Percentiles rank a stretch among this genome's conserved stretches.
phyloP scores from a whole-genome alignment of 1,140 invertebrate species.

The Aphelenchoides fujianensis region DNA sequence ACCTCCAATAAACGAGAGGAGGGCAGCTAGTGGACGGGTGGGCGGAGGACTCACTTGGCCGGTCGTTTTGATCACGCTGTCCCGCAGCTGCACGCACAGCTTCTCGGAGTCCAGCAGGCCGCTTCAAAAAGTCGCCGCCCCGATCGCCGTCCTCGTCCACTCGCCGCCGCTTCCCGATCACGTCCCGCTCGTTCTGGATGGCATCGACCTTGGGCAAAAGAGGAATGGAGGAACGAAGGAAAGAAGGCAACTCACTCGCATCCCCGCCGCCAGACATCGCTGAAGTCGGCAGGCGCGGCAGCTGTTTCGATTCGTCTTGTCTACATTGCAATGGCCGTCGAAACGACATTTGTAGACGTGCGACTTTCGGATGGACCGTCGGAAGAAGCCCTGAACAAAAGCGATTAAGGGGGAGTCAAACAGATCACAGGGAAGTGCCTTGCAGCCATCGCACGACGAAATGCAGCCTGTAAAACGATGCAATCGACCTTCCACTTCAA shows the following conservation, averaged over 20 bases:
- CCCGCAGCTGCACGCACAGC: conserved; percentile 31
- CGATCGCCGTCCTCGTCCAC: conserved; percentile 25
- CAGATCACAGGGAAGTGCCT: background rate
- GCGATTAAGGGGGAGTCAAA: background rate
- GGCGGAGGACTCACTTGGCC: conserved; percentile 16
- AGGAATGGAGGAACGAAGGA: background rate
- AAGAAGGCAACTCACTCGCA: background rate
- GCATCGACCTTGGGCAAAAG: conserved; percentile 26
- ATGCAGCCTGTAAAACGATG: conserved; percentile 10
- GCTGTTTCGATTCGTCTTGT: conserved; percentile 82
- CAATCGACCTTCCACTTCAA: background rate
- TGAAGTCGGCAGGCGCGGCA: conserved; percentile 83
- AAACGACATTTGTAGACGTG: conserved; percentile 92
- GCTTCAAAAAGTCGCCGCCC: conserved; percentile 22
- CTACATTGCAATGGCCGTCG: conserved; percentile 84
- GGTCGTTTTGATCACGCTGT: conserved; percentile 52
- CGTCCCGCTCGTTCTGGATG: conserved; percentile 51
- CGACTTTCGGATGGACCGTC: conserved; percentile 86
- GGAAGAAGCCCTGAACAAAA: conserved; percentile 70
- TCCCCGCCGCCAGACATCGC: conserved; percentile 79
- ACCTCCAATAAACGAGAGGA: conserved; percentile 22
- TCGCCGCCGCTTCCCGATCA: conserved; percentile 43
- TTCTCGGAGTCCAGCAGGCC: conserved; percentile 29
- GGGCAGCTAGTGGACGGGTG: background rate
- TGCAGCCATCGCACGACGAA: conserved; percentile 29